These are phyloP conservation scores for Drosophila arawakana DNA, from an alignment of 1,140 invertebrate genomes.

Conservation along the genomic window DNA sequence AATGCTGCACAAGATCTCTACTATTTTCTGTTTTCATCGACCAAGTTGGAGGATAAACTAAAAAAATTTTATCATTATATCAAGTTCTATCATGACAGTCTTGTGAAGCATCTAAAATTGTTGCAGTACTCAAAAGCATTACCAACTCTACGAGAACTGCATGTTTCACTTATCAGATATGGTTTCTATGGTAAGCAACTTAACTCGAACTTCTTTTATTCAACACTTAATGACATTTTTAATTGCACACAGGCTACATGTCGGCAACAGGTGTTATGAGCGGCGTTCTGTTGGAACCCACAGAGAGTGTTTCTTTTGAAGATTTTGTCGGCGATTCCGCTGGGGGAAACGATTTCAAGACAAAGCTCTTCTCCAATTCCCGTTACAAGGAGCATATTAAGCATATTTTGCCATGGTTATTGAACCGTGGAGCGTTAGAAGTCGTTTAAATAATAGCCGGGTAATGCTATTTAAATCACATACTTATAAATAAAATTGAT, in stretches of 20 bases:
- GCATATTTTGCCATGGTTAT: conserved; percentile 66
- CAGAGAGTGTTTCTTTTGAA: conserved; percentile 63
- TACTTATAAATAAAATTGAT: too few species aligned
- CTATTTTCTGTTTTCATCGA: conserved; percentile 69
- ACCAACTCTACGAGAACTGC: conserved; percentile 61
- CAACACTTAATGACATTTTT: background rate
- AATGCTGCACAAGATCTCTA: conserved; percentile 58
- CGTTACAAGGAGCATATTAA: conserved; percentile 64
- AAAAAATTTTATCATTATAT: conserved; percentile 73
- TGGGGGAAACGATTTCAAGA: conserved; percentile 61
- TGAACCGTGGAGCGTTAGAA: conserved; percentile 55
- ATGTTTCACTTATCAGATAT: conserved; percentile 49
- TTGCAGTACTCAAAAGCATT: conserved; percentile 62
- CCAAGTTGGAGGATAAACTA: conserved; percentile 68
- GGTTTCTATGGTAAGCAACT: conserved; percentile 57
- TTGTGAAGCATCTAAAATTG: conserved; percentile 60
- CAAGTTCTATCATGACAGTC: conserved; percentile 65
- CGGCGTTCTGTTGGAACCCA: conserved; percentile 69
- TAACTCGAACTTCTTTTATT: background rate
- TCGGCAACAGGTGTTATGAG: conserved; percentile 69
- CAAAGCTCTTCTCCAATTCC: conserved; percentile 57
- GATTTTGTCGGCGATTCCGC: conserved; percentile 57
- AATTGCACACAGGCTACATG: conserved; percentile 41
- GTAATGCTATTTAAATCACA: too few species aligned
- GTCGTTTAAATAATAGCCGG: background rate